Conservation (phyloP, 2,113 vertebrate species). For the Micronycteris hirsuta region DNA sequence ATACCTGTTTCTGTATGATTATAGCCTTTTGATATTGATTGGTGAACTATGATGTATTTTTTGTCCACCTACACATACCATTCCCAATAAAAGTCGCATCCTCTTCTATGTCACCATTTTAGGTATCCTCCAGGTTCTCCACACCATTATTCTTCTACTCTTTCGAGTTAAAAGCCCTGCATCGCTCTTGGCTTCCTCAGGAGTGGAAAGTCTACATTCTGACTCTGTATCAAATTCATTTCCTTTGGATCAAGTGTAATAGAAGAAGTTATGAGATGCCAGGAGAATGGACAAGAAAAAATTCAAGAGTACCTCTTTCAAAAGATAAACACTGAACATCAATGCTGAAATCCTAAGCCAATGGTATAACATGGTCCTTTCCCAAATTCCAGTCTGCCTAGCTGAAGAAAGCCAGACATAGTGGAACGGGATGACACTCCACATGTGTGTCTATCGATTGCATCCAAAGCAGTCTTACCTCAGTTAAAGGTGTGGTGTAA, state of each 20-base stretch:
- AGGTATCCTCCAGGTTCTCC: not conserved
- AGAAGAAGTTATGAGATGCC: not conserved
- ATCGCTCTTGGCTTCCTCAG: not conserved
- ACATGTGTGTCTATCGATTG: not conserved
- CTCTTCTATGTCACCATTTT: not conserved
- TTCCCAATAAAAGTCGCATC: not conserved
- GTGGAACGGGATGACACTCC: not conserved
- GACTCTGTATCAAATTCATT: not conserved
- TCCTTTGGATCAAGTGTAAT: not conserved
- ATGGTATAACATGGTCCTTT: not conserved
- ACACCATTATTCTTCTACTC: not conserved
- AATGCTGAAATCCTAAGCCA: not conserved
- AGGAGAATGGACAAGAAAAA: not conserved
- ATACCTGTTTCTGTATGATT: too few relatives aligned
- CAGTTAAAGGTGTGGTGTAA: not conserved
- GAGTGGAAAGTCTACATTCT: not conserved
- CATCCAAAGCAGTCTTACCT: not conserved
- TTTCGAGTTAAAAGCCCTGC: not conserved
- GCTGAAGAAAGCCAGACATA: not conserved
- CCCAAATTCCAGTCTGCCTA: not conserved
- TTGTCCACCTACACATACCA: too few relatives aligned
- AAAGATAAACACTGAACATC: not conserved
- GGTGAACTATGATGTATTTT: too few relatives aligned
- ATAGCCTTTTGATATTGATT: too few relatives aligned
- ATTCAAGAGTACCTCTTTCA: not conserved